Percentiles rank a stretch among this genome's conserved stretches.
Evolutionary conservation across 2,888 invertebrate genomes (phyloP).

Genomic region (Drosophila affinis): DNA sequence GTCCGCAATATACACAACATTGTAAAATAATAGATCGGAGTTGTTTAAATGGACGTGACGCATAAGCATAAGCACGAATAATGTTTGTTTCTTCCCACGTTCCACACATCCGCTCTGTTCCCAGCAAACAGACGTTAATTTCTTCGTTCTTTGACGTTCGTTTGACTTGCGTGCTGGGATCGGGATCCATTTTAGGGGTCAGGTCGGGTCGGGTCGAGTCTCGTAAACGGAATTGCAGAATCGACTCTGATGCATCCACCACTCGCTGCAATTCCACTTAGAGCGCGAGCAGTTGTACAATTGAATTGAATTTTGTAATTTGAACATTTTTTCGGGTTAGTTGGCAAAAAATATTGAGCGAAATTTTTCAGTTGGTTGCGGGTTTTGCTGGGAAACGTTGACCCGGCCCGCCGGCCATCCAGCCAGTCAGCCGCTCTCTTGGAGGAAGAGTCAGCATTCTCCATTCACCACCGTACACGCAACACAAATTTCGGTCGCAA

Average conservation of each 20-base stretch:
- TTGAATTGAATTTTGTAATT: conserved; percentile 30
- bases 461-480: conserved; percentile 35
- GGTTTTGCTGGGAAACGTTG: conserved; percentile 30
- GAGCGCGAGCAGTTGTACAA: conserved; percentile 27
- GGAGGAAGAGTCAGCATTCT: conserved; percentile 28
- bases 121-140: conserved; percentile 66
- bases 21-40: conserved; percentile 30
- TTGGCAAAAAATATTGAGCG: conserved; percentile 77
- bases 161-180: conserved; percentile 71
- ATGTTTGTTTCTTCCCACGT: conserved; percentile 77
- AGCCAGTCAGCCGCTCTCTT: conserved; percentile 9
- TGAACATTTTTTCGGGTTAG: conserved; percentile 47
- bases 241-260: conserved; percentile 3
- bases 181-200: conserved; percentile 14
- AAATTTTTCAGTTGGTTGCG: conserved; percentile 65
- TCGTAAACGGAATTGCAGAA: conserved; percentile 67
- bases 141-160: conserved; percentile 17
- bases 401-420: conserved; percentile 9
- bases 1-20: conserved; percentile 43
- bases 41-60: conserved; percentile 40
- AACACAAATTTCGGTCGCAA: conserved; percentile 80
- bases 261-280: conserved; percentile 72
- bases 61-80: conserved; percentile 53
- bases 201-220: conserved; percentile 15
- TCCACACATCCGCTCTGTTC: conserved; percentile 63